Base-by-base conservation (phyloP, 2,797 vertebrate species). In the Cuniculus paca region DNA sequence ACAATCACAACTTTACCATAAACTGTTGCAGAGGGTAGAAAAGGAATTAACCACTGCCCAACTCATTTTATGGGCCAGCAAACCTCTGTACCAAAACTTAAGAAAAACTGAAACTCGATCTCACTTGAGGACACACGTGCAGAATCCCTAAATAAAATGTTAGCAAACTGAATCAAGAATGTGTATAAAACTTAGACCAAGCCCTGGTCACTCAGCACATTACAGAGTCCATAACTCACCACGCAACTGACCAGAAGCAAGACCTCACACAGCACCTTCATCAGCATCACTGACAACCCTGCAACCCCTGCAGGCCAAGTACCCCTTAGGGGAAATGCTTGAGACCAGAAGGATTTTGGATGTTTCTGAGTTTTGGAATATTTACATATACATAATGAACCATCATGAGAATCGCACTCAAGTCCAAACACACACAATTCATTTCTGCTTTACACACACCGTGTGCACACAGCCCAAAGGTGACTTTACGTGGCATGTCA, bases 1-100 rank as follows among this genome's bases (percentile, higher is more conserved):
- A 72, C 36, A 91, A 80, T 75, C 79, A 52, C 80, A 91, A 80
- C 79, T 91, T 86, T 54, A 95, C 28, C 19, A 75, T 85, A 80
- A 77, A 86, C 93, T 91, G 65, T 48, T 48, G 78, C 3, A 58
- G 54, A 87, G 80, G n/a, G 54, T 10, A 60, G n/a, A 79, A 88
- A 88, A 80, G 9, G 39, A 93, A 19, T n/a, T 58, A 74, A 50
- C 22, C 20, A 74, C 34, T 24, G 86, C 36, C 31, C 31, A 80
- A 34, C 13, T 80, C 78, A 28, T 91, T 88, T 91, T 83, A 68
- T 36, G 22, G 26, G 20, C 74, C 80, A 85, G 52, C 36, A 80
- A 54, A 85, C 26, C 19, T 22, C 50, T 31, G 39, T 72, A 72
- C 34, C n/a, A 82, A 86, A 93, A 91, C 39, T 79, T 61, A 77